Evolutionary conservation across 2,113 vertebrate species (phyloP).

Genomic region (Grantiella picta): DNA sequence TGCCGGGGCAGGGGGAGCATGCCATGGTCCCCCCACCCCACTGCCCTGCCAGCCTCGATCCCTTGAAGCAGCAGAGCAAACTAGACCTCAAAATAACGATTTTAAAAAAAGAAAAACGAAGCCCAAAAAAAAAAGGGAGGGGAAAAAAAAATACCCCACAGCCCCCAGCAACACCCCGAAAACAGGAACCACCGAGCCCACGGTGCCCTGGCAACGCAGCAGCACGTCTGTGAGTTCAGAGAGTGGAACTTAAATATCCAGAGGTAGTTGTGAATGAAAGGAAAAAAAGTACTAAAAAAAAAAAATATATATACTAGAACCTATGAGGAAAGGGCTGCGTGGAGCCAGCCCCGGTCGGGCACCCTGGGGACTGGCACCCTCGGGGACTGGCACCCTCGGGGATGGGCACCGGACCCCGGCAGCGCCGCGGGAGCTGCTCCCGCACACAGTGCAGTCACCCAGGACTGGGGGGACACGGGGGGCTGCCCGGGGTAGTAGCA

Average conservation of each 20-base stretch:
- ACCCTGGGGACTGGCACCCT: accelerated
- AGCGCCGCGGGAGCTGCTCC: not conserved
- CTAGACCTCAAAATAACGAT: not conserved
- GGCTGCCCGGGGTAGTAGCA: not conserved
- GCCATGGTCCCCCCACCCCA: not conserved
- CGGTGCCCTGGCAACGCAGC: conserved; percentile 42
- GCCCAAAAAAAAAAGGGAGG: not conserved
- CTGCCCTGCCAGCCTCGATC: not conserved
- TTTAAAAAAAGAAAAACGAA: not conserved
- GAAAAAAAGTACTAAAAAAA: conserved; percentile 5
- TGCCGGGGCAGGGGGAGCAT: not conserved
- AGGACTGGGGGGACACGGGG: not conserved
- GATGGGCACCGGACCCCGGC: not conserved
- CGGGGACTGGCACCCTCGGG: not conserved
- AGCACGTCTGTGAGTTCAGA: conserved; percentile 62
- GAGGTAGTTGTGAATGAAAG: conserved; percentile 82
- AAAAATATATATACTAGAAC: not conserved
- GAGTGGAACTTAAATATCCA: conserved; percentile 76
- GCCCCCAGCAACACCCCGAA: not conserved
- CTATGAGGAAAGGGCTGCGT: not conserved
- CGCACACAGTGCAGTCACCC: not conserved
- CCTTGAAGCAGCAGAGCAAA: conserved; percentile 42
- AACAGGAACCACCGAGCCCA: not conserved
- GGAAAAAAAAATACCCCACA: not conserved
- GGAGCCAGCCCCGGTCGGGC: not conserved